Percentiles rank a stretch among this genome's conserved stretches.
Evolutionary conservation across 53 echinoderm and acorn worm genomes (phyloP).

Genomic region (Antedon mediterranea): DNA sequence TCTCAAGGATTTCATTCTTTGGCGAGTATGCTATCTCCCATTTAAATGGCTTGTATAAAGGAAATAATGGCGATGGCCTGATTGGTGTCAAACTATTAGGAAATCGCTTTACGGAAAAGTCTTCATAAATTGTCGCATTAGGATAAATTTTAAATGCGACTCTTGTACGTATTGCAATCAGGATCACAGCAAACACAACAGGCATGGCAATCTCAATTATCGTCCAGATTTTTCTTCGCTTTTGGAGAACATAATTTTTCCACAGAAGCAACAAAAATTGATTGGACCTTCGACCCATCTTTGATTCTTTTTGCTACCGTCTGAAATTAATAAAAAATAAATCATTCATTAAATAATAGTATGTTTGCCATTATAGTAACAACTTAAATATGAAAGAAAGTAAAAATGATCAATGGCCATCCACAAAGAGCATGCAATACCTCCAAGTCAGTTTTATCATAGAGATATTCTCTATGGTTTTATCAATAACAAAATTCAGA

Average conservation of each 20-base stretch:
- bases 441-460: too few relatives aligned
- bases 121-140: slow-evolving; percentile 28
- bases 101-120: slow-evolving; percentile 15
- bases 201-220: slow-evolving; percentile 59
- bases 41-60: slow-evolving; percentile 3
- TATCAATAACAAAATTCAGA: too few relatives aligned
- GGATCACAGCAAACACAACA: slow-evolving; percentile 33
- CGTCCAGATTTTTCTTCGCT: slow-evolving; percentile 31
- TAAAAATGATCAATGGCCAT: too few relatives aligned
- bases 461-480: too few relatives aligned
- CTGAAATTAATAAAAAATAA: too few relatives aligned
- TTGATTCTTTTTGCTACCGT: too few relatives aligned
- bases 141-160: slow-evolving; percentile 26
- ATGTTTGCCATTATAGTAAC: too few relatives aligned
- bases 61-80: slow-evolving; percentile 5
- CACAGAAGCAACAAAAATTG: slow-evolving; percentile 52
- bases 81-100: slow-evolving; percentile 29
- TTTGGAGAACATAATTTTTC: slow-evolving; percentile 68
- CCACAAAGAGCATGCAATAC: too few relatives aligned
- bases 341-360: too few relatives aligned
- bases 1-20: slow-evolving; percentile 15
- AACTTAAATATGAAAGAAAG: too few relatives aligned
- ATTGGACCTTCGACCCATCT: slow-evolving; percentile 37
- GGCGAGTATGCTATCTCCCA: slow-evolving; percentile 55
- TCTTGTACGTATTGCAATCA: slow-evolving; percentile 29